phyloP scores from a whole-genome alignment of 2,888 invertebrate genomes.

The Tenodera sinensis region DNA sequence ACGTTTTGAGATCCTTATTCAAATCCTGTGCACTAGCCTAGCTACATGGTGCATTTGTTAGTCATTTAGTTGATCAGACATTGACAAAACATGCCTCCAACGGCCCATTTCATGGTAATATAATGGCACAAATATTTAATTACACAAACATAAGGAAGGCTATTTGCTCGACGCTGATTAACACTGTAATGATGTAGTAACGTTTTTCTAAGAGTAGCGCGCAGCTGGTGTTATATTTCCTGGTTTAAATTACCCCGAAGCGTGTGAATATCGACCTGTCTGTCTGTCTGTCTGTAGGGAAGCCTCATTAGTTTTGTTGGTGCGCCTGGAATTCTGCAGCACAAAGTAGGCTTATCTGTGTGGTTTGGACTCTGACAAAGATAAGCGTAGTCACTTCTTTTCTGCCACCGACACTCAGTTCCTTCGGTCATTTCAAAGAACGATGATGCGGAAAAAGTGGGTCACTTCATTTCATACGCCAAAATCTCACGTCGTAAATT shows the following conservation, averaged over 20 bases:
- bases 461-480: neutral
- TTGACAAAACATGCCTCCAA: too few species aligned
- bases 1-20: too few species aligned
- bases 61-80: too few species aligned
- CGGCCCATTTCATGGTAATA: neutral
- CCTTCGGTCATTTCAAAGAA: neutral
- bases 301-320: neutral
- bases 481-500: neutral
- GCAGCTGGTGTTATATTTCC: neutral
- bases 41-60: too few species aligned
- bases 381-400: neutral
- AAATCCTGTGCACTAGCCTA: too few species aligned
- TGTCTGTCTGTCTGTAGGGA: neutral
- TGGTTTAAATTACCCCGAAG: neutral
- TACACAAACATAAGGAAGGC: neutral
- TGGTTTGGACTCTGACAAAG: neutral
- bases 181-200: neutral
- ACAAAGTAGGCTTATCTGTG: neutral
- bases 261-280: neutral
- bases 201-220: neutral
- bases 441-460: neutral
- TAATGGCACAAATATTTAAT: neutral
- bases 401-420: neutral
- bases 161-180: neutral
- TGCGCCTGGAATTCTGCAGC: neutral